Base-by-base conservation (phyloP, 2,888 invertebrate species). In the Fragum sueziense region DNA sequence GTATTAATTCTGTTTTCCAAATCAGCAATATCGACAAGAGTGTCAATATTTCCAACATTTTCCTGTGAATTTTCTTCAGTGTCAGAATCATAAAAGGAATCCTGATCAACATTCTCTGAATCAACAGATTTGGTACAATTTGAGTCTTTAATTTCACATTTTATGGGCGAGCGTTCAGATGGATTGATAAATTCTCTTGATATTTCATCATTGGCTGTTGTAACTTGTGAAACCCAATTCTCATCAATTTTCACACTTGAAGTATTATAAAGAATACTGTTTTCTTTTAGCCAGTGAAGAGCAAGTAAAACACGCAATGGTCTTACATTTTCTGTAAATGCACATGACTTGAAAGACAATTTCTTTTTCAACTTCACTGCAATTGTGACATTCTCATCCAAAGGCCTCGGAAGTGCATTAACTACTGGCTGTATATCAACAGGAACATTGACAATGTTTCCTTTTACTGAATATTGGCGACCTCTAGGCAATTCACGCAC, bases 401-500 rank as follows among this genome's bases (percentile, higher is more conserved):
- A n/a, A 33, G 69, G 59, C 31, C 81, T 34, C 67, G 73, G 73
- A 22, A 73, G 34, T 25, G 65, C 17, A 73, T 61, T 54, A n/a
- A 73, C 52, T 47, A 47, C 77, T 62, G 80, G 78, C 47, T 80
- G 80, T 17, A 84, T 71, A 74, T 86, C 83, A 68, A 77, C 74
- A 25, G 84, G 86, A n/a, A 83, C 81, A 83, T 85, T 83, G 3
- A 86, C 61, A 52, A 73, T 62, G 31, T 84, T 84, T 68, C 84
- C 84, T 75, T 74, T 74, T 4, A 82, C 52, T 37, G 79, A 79
- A 14, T 74, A 72, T 61, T 84, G 83, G 4, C 74, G 52, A 59
- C 79, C 81, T 72, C 76, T 65, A n/a, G 65, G 65, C n/a, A 62
- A 17, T 41, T 41, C 41, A 11, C 41, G 9, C 9, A 41, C 17